Evolutionary conservation across 2,888 invertebrate species (phyloP), one percentile per base, ranked within the genome.

Genomic region (Acrobasis consociella): DNA sequence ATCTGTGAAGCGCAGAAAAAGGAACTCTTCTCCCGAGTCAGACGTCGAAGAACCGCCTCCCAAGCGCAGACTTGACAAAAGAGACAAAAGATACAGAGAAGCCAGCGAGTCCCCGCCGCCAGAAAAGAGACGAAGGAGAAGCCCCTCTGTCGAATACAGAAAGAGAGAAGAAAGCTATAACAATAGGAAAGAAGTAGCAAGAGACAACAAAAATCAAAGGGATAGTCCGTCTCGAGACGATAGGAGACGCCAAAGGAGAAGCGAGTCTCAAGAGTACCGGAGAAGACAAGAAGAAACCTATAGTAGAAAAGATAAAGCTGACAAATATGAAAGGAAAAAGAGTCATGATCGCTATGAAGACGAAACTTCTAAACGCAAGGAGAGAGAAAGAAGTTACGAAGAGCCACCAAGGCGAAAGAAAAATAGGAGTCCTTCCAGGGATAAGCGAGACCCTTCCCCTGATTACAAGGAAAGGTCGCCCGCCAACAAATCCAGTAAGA

Each of bases 51-150:
- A 81, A 59, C 66, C 66, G 42, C 69, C 75, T 2, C 64, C 72
- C 8, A 76, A 73, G 49, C 76, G 62, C 62, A 80, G 71, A 67
- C 62, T 65, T 13, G 82, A 84, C 0, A 86, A 83, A 62, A 78
- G 79, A 69, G 82, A 76, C 53, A 86, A 80, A 66, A 81, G 66
- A 58, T 63, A 73, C n/a, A 77, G 80, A 70, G 85, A 84, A 7
- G 51, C 67, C 22, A 87, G 86, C 65, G 61, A 70, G 0, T 89
- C 91, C 0, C 87, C 89, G 0, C 83, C 83, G 3, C 87, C 88
- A 0, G 87, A 86, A 22, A 91, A 89, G 67, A 80, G 80, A 66
- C 78, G 87, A 2, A 81, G 85, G 1, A 81, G 73, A 60, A 90
- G 89, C 62, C 75, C 80, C 0, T 85, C 89, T 0, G 75, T 75